Evolutionary conservation across 2,113 vertebrate genomes (phyloP), one percentile per base, ranked within the genome.

Genomic region (Rostratula benghalensis): DNA sequence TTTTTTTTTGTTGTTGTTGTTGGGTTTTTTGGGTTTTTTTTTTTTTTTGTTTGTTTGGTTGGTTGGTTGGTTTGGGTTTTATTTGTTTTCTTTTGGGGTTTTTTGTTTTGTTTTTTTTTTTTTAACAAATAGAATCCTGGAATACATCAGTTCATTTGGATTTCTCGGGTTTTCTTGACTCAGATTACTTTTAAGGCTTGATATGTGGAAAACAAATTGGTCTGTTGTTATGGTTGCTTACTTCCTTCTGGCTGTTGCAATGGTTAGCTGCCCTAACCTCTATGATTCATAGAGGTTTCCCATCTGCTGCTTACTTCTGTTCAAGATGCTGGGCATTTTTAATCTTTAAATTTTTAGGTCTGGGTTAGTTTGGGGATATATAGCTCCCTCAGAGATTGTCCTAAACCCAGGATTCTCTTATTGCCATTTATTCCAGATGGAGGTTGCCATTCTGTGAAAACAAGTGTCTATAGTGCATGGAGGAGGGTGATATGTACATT

Each of bases 241-340:
- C 68, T 30, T 90, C 92, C 94, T 91, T 92, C 94, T 96, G 79
- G 80, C 83, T 79, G 33, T 79, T 76, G 77, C 53, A 88, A 93
- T 93, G 90, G 83, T 92, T 96, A 93, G 59, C 79, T 96, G 85
- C 93, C 83, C 92, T 88, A n/a, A n/a, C n/a, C n/a, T n/a, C n/a
- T 88, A 39, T 91, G 94, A 96, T 91, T 95, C 93, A 96, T 96
- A 90, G 83, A 86, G 88, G 51, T 56, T 95, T 81, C 68, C 93
- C 94, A 96, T 95, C 85, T 97, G 92, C 76, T 89, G 76, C 60
- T 95, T 83, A 30, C 46, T 90, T 83, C 92, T 95, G 63, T 56
- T 94, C 78, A 93, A 83, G 90, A 92, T 63, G 78, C 33, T 56
- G 48, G 74, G 75, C 68, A 70, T 94, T 92, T 96, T 94, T 93